These are phyloP conservation scores for Eristalis arbustorum DNA, from an alignment of 2,888 invertebrate genomes.

Conservation along the genomic window DNA sequence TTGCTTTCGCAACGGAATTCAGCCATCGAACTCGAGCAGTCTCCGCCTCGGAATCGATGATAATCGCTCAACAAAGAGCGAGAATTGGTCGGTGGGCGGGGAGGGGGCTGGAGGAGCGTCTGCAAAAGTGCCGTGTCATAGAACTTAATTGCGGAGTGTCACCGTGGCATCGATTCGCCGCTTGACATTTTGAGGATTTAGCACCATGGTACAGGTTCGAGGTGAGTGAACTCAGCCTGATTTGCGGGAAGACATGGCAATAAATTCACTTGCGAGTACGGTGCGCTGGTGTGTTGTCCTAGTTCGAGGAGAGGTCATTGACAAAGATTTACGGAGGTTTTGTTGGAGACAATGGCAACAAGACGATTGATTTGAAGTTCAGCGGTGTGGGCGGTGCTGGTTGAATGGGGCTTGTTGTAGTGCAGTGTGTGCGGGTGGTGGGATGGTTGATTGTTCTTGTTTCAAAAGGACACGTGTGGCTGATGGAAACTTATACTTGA, in stretches of 20 bases:
- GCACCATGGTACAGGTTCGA: slow-evolving; percentile 2
- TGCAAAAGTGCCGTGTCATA: slow-evolving; percentile 19
- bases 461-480: too few species aligned
- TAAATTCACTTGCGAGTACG: neutral
- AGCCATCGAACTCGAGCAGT: neutral
- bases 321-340: neutral
- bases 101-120: neutral
- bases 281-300: neutral
- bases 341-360: neutral
- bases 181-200: neutral
- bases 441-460: too few species aligned
- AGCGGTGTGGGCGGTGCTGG: neutral
- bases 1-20: neutral
- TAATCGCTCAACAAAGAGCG: neutral
- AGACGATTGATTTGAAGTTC: neutral
- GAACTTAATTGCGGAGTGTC: slow-evolving; percentile 19
- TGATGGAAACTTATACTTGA: too few species aligned
- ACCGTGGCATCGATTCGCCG: neutral
- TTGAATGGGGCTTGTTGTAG: too few species aligned
- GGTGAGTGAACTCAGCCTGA: slow-evolving; percentile 7
- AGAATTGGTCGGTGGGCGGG: too few species aligned
- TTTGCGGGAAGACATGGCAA: neutral
- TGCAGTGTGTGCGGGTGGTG: too few species aligned
- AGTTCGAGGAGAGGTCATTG: neutral
- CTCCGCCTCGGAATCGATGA: neutral